Percentiles rank a stretch among this genome's conserved stretches.
phyloP scores from a whole-genome alignment of 2,113 vertebrate genomes.

The Steatornis caripensis region DNA sequence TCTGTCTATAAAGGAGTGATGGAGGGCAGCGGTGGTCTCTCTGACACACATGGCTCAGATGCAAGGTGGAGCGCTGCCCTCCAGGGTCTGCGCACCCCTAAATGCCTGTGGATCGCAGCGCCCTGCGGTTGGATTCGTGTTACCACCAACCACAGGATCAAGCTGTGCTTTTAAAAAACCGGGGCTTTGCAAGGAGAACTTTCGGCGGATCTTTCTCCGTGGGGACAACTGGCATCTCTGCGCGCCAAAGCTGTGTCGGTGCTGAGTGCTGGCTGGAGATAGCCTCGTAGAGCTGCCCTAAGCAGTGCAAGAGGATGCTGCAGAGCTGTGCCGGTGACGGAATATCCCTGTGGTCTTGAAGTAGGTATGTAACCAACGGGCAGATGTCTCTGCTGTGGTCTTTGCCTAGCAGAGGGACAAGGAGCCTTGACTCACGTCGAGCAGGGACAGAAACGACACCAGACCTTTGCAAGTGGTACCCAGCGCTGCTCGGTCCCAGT shows the following conservation, averaged over 20 bases:
- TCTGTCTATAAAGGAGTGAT: neutral
- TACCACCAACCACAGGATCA: neutral
- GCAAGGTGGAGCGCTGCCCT: neutral
- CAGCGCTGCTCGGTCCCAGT: rapidly evolving
- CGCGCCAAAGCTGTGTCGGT: neutral
- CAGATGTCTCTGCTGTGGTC: rapidly evolving
- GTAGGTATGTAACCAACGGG: neutral
- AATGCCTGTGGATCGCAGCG: neutral
- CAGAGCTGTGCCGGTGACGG: neutral
- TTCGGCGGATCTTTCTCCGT: neutral
- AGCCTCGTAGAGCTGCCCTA: neutral
- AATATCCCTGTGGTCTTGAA: neutral
- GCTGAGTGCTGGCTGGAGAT: neutral
- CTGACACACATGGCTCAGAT: rapidly evolving
- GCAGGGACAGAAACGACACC: neutral
- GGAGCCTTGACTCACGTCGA: rapidly evolving
- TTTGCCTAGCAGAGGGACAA: neutral
- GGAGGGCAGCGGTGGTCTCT: no score
- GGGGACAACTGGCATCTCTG: neutral
- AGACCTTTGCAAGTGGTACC: neutral
- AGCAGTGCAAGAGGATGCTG: neutral
- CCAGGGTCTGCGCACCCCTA: neutral
- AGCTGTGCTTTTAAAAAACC: neutral
- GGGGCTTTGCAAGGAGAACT: neutral
- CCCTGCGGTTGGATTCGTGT: neutral